These are phyloP conservation scores for Brotula barbata DNA, from an alignment of 2,797 vertebrate species.

Conservation along the genomic window DNA sequence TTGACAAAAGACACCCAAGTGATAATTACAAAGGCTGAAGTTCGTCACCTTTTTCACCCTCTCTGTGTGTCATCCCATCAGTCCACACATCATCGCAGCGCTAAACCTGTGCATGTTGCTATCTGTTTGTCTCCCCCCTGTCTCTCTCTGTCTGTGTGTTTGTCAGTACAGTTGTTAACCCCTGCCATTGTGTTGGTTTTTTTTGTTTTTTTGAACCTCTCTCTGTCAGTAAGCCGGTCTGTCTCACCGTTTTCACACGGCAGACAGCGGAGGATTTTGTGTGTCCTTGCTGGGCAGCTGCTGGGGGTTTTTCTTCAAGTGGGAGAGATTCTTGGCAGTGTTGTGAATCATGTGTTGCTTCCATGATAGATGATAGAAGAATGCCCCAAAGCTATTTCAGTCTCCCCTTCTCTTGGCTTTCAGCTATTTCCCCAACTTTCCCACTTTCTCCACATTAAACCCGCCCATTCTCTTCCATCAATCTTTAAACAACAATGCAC, in stretches of 20 bases:
- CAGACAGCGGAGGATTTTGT: slow-evolving; percentile 30
- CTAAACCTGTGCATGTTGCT: slow-evolving; percentile 16
- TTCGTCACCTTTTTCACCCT: slow-evolving; percentile 8
- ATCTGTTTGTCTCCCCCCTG: slow-evolving; percentile 30
- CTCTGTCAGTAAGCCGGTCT: slow-evolving; percentile 12
- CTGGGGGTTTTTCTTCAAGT: slow-evolving; percentile 49
- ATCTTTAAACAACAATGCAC: slow-evolving; percentile 41
- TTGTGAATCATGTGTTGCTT: slow-evolving; percentile 57
- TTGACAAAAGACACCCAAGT: background rate
- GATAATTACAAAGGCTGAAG: background rate
- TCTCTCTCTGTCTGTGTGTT: slow-evolving; percentile 29
- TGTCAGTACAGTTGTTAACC: slow-evolving; percentile 43
- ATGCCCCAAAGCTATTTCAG: slow-evolving; percentile 46
- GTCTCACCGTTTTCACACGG: slow-evolving; percentile 3
- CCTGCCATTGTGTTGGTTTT: slow-evolving; percentile 25
- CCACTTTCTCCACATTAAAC: background rate
- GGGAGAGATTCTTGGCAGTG: slow-evolving; percentile 43
- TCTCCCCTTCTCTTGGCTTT: slow-evolving; percentile 8
- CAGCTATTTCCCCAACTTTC: slow-evolving; percentile 16
- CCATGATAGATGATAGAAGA: slow-evolving; percentile 59
- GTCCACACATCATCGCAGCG: slow-evolving; percentile 1
- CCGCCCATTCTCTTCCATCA: slow-evolving; percentile 36
- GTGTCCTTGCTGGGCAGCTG: slow-evolving; percentile 48
- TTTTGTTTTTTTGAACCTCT: slow-evolving; percentile 20
- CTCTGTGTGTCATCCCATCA: slow-evolving; percentile 14